Evolutionary conservation across 2,113 vertebrate species (phyloP).

Genomic region (Pygoscelis antarcticus): DNA sequence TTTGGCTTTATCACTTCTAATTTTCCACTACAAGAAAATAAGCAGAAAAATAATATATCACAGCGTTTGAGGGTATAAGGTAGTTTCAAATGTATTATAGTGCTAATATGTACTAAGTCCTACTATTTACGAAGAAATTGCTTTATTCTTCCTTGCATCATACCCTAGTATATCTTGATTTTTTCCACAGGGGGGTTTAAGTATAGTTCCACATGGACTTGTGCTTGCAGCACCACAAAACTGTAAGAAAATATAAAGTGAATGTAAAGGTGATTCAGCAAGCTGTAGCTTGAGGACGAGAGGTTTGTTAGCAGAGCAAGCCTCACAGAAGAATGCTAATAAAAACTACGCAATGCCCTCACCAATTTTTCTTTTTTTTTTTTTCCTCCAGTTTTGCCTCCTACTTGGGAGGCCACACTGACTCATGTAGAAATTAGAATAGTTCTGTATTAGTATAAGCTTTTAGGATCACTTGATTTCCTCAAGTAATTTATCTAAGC

Average conservation of each 20-base stretch:
- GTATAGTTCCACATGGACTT: not conserved
- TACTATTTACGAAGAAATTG: not conserved
- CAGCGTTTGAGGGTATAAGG: not conserved
- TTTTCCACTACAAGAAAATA: not conserved
- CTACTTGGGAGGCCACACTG: not conserved
- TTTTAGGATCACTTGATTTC: not conserved
- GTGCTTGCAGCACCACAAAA: not conserved
- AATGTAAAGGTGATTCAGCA: not conserved
- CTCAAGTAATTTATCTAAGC: not conserved
- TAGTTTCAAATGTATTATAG: not conserved
- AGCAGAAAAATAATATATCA: not conserved
- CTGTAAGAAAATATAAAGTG: not conserved
- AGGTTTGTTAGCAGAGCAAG: not conserved
- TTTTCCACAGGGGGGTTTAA: not conserved
- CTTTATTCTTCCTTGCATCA: not conserved
- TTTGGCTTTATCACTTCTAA: not conserved
- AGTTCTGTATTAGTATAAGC: not conserved
- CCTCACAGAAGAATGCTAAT: not conserved
- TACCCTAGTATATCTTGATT: not conserved
- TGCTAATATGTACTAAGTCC: not conserved
- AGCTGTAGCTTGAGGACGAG: not conserved
- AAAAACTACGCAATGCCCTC: not conserved
- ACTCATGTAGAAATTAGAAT: not conserved
- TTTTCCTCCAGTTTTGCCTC: not conserved
- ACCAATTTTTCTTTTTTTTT: not conserved